Percentiles rank a stretch among this genome's conserved stretches.
These are phyloP conservation scores for Holothuria glaberrima DNA, from an alignment of 35 echinoderm and acorn worm species.

Conservation along the genomic window DNA sequence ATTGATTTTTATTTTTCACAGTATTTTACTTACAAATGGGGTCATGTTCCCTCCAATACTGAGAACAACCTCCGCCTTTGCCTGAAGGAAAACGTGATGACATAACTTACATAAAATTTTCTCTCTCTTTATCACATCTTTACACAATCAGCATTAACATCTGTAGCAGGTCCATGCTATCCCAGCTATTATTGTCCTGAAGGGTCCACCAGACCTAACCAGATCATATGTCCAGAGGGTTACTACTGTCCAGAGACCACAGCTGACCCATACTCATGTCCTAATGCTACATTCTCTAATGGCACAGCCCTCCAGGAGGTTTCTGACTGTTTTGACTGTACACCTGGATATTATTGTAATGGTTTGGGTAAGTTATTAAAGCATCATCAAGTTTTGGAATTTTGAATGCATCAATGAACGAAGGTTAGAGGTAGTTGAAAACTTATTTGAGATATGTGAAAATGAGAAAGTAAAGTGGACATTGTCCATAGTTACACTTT, in stretches of 20 bases:
- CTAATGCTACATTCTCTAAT: slow-evolving; percentile 96
- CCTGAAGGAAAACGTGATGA: too few species aligned
- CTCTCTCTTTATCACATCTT: neutral
- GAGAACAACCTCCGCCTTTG: too few species aligned
- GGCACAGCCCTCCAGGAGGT: slow-evolving; percentile 68
- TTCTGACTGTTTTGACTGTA: slow-evolving; percentile 75
- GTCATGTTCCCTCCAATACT: too few species aligned
- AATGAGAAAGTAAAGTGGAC: too few species aligned
- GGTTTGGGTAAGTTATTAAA: slow-evolving; percentile 65
- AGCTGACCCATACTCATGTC: slow-evolving; percentile 80
- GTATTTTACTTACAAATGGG: too few species aligned
- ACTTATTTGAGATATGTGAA: too few species aligned
- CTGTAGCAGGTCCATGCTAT: slow-evolving; percentile 76
- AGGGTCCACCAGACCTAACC: slow-evolving; percentile 79
- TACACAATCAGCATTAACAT: slow-evolving; percentile 55
- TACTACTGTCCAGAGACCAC: slow-evolving; percentile 84
- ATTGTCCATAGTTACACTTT: too few species aligned
- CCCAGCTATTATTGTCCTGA: slow-evolving; percentile 86
- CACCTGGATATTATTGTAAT: slow-evolving; percentile 90
- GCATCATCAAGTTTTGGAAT: too few species aligned
- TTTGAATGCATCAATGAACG: too few species aligned
- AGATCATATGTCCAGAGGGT: slow-evolving; percentile 81
- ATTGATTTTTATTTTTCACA: too few species aligned
- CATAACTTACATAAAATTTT: too few species aligned
- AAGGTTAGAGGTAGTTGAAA: too few species aligned